These are phyloP conservation scores for Trachelus stipa DNA, from an alignment of 2,888 invertebrate species.

Conservation along the genomic window DNA sequence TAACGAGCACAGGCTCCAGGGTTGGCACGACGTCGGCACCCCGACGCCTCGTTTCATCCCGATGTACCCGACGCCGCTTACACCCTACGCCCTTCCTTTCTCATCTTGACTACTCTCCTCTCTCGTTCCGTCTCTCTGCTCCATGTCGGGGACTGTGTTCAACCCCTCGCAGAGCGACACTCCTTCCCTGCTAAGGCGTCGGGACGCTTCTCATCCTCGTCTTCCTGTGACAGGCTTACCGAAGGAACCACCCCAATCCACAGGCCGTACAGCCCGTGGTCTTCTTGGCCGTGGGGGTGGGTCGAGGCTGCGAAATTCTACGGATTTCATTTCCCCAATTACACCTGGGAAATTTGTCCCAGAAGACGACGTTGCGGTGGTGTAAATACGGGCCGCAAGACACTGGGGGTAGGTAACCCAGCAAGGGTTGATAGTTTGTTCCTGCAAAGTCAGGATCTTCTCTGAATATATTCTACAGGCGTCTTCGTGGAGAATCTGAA, in stretches of 20 bases:
- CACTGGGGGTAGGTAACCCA: slow-evolving; percentile 29
- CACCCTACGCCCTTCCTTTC: background rate
- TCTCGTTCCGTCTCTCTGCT: background rate
- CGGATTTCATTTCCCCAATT: slow-evolving; percentile 62
- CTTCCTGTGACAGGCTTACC: background rate
- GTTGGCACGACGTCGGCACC: slow-evolving; percentile 46
- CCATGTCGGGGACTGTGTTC: background rate
- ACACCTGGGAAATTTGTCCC: slow-evolving; percentile 57
- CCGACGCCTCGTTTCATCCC: slow-evolving; percentile 37
- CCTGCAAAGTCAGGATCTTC: background rate
- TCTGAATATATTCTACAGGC: background rate
- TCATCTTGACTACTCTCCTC: background rate
- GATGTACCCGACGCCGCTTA: background rate
- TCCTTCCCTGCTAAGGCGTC: background rate
- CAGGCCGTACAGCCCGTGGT: background rate
- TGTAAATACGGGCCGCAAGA: slow-evolving; percentile 48
- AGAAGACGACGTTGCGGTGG: slow-evolving; percentile 40
- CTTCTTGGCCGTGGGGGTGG: background rate
- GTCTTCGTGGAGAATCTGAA: background rate
- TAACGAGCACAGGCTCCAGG: slow-evolving; percentile 55
- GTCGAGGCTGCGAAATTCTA: slow-evolving; percentile 45
- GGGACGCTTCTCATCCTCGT: slow-evolving; percentile 17
- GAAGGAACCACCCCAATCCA: background rate
- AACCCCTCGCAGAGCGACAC: background rate
- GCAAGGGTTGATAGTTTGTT: background rate